phyloP scores from a whole-genome alignment of 2,797 vertebrate genomes.

The Oreochromis mossambicus region DNA sequence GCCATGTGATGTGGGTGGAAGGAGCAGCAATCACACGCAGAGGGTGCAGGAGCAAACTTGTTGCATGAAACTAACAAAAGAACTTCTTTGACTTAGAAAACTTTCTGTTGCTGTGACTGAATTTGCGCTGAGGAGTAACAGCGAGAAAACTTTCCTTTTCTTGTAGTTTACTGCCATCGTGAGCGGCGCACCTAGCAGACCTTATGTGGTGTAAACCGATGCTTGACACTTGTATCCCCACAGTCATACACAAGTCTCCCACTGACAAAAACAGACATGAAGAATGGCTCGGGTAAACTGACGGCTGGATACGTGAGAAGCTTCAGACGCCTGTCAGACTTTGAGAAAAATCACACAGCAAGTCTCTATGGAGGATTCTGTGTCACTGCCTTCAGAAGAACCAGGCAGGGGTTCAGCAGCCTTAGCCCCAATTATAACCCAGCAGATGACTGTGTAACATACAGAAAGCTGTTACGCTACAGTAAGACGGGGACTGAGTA shows the following conservation, averaged over 20 bases:
- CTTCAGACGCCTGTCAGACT: slow-evolving; percentile 29
- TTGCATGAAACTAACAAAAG: slow-evolving; percentile 12
- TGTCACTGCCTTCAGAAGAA: slow-evolving; percentile 33
- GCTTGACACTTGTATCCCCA: slow-evolving; percentile 7
- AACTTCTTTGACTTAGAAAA: slow-evolving; percentile 4
- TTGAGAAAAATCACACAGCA: slow-evolving; percentile 33
- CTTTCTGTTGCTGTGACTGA: not conserved
- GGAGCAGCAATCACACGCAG: not conserved
- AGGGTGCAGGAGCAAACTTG: not conserved
- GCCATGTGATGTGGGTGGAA: slow-evolving; percentile 74
- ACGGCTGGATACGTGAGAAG: slow-evolving; percentile 34
- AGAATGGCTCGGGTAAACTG: slow-evolving; percentile 35
- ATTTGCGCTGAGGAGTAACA: not conserved
- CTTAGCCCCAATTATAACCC: slow-evolving; percentile 63
- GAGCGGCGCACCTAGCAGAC: not conserved
- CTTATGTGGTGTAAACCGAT: slow-evolving; percentile 1
- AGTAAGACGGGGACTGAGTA: slow-evolving; percentile 17
- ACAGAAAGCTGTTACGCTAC: slow-evolving; percentile 18
- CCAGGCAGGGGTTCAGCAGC: slow-evolving; percentile 35
- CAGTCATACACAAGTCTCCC: slow-evolving; percentile 6
- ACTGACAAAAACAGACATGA: slow-evolving; percentile 24
- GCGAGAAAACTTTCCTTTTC: slow-evolving; percentile 9
- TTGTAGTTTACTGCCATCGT: not conserved
- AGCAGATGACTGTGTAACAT: slow-evolving; percentile 46
- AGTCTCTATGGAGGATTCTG: slow-evolving; percentile 30